These are phyloP conservation scores for Amblyornis subalaris DNA, from an alignment of 2,113 vertebrate species.

Conservation along the genomic window DNA sequence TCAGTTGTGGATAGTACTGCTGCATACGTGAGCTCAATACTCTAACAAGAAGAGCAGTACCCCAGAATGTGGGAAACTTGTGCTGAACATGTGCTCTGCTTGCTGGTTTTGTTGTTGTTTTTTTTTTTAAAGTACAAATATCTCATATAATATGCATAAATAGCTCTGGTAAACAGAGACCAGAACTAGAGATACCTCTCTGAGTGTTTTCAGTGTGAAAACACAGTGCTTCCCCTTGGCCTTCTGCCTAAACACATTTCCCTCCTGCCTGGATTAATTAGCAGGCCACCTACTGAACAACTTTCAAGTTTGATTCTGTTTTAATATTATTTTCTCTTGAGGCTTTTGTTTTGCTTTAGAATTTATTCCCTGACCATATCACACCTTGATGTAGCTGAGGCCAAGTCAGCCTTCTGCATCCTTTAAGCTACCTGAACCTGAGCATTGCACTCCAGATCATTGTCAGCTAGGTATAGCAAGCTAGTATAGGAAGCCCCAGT, in stretches of 20 bases:
- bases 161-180: background rate
- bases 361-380: background rate
- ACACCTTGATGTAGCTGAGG: background rate
- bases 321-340: background rate
- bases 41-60: background rate
- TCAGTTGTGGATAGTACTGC: background rate
- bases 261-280: background rate
- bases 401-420: background rate
- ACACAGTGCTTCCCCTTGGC: background rate
- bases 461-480: background rate
- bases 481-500: background rate
- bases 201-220: background rate
- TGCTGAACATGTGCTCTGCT: background rate
- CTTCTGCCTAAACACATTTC: background rate
- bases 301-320: background rate
- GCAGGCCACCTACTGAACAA: background rate
- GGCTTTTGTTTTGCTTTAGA: background rate
- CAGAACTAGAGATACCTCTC: background rate
- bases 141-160: background rate
- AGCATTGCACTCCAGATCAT: background rate
- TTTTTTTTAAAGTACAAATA: background rate
- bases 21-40: background rate
- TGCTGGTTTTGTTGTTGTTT: accelerated
- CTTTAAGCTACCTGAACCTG: background rate
- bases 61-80: background rate